These are phyloP conservation scores for Chiloscyllium punctatum DNA, from an alignment of 2,797 vertebrate species.

Conservation along the genomic window DNA sequence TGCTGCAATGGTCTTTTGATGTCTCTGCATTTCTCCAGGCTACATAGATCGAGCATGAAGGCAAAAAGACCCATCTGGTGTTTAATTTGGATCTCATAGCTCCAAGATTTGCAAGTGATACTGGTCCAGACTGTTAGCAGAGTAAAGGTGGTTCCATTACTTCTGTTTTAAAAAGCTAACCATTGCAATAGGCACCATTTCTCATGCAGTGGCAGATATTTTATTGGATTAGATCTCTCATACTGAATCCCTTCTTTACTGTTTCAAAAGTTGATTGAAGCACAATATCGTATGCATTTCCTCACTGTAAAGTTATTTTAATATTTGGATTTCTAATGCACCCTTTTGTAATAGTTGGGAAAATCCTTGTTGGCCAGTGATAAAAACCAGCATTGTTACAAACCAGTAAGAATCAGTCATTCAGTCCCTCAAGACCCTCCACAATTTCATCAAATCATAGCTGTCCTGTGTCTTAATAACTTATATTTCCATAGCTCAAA, in stretches of 20 bases:
- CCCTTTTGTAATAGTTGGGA: background rate
- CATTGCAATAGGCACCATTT: no score
- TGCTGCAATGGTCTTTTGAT: slow-evolving; percentile 10
- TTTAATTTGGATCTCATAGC: slow-evolving; percentile 23
- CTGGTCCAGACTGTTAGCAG: background rate
- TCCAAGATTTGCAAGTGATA: background rate
- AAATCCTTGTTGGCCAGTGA: background rate
- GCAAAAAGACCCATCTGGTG: slow-evolving; percentile 13
- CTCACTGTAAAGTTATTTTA: background rate
- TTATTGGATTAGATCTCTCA: background rate
- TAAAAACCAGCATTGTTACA: background rate
- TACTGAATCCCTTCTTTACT: background rate
- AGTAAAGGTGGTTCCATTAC: background rate
- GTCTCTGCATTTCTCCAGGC: background rate
- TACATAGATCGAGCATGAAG: background rate
- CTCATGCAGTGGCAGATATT: no score
- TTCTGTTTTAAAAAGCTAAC: background rate
- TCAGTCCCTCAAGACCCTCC: background rate
- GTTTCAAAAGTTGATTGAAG: background rate
- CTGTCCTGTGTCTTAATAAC: background rate
- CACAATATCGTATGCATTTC: background rate
- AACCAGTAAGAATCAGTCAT: background rate
- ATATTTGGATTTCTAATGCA: background rate
- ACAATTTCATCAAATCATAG: background rate
- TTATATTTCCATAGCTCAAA: background rate